Evolutionary conservation across 92 coral and sea anemone species (phyloP).

Genomic region (Porites lobata): DNA sequence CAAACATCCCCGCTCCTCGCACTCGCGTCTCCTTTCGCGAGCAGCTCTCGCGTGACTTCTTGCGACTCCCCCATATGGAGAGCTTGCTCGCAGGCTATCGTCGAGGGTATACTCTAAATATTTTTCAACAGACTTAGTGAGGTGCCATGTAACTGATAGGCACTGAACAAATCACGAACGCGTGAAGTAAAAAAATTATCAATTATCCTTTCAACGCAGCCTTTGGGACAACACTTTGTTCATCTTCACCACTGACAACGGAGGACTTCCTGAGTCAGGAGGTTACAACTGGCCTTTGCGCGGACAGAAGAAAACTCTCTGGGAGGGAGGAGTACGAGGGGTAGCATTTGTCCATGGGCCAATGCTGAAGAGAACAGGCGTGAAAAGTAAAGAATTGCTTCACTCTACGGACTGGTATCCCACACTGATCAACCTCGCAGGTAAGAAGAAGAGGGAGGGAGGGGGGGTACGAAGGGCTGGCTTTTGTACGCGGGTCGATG

Average conservation of each 20-base stretch:
- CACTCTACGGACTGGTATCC: slow-evolving; percentile 92
- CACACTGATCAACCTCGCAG: slow-evolving; percentile 71
- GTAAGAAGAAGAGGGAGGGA: slow-evolving; percentile 3
- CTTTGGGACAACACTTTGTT: slow-evolving; percentile 81
- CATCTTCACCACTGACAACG: slow-evolving; percentile 86
- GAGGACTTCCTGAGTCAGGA: slow-evolving; percentile 76
- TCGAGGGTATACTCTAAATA: too few species aligned
- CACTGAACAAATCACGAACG: too few species aligned
- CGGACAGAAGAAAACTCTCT: slow-evolving; percentile 80
- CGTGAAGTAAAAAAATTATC: too few species aligned
- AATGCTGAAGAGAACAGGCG: slow-evolving; percentile 61
- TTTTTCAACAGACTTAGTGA: too few species aligned
- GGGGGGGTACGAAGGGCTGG: too few species aligned
- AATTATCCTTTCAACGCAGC: slow-evolving; percentile 24
- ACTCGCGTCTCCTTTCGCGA: too few species aligned
- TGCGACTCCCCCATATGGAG: too few species aligned
- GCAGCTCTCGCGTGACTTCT: too few species aligned
- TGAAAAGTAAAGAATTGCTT: slow-evolving; percentile 63
- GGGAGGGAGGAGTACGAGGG: slow-evolving; percentile 92
- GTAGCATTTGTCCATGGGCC: slow-evolving; percentile 82
- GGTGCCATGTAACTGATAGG: too few species aligned
- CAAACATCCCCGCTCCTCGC: too few species aligned
- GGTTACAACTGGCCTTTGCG: slow-evolving; percentile 88
- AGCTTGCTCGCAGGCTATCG: too few species aligned
- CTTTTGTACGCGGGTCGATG: too few species aligned